Conservation (phyloP, 2,888 invertebrate genomes). For the Elysia crispata region DNA sequence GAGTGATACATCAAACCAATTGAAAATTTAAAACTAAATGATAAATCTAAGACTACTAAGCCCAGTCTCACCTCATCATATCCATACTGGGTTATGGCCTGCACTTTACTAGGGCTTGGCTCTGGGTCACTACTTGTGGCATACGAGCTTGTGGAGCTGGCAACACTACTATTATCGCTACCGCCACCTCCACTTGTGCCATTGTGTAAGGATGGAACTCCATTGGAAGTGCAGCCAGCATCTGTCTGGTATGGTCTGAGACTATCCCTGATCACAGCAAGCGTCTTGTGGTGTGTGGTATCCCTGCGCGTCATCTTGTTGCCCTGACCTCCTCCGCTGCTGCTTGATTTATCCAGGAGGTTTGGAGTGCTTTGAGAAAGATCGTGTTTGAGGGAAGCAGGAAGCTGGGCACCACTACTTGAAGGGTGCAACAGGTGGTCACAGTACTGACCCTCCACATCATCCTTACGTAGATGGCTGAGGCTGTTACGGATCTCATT, state of each 20-base stretch:
- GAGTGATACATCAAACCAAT: too few species aligned
- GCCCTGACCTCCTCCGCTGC: constrained; percentile 24
- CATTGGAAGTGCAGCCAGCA: neutral
- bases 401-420: too few species aligned
- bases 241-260: constrained; percentile 83
- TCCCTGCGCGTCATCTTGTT: constrained; percentile 53
- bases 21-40: too few species aligned
- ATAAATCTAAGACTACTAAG: too few species aligned
- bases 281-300: constrained; percentile 89
- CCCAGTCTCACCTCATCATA: constrained; percentile 59
- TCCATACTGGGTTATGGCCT: constrained; percentile 53
- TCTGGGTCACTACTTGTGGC: constrained; percentile 47
- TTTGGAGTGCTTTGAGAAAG: constrained; percentile 60
- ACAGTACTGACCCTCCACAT: constrained; percentile 49
- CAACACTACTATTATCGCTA: constrained; percentile 44
- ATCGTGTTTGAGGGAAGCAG: constrained; percentile 54
- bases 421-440: constrained; percentile 27
- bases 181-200: constrained; percentile 33
- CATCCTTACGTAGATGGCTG: constrained; percentile 63
- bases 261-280: constrained; percentile 91
- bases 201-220: neutral
- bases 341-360: constrained; percentile 53
- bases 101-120: constrained; percentile 53
- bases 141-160: constrained; percentile 50
- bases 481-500: constrained; percentile 69